phyloP scores from a whole-genome alignment of 2,113 vertebrate species.

The Eurypyga helias region DNA sequence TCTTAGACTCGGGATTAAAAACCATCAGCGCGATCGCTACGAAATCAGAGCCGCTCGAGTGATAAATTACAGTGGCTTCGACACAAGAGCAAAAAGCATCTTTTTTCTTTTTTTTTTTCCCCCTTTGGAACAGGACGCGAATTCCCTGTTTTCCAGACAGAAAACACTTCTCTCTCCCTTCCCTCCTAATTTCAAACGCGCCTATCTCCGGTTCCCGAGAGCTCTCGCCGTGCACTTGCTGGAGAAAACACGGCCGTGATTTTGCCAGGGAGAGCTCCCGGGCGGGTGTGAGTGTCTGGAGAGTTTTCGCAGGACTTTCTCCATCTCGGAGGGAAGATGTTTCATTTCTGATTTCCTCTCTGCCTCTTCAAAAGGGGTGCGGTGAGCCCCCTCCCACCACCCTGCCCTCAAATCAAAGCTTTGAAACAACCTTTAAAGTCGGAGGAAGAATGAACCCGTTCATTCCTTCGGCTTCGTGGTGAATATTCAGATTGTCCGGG shows the following conservation, averaged over 20 bases:
- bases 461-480: background rate
- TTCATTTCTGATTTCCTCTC: background rate
- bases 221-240: background rate
- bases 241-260: background rate
- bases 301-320: background rate
- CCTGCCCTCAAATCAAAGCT: background rate
- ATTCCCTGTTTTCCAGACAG: background rate
- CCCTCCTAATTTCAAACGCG: background rate
- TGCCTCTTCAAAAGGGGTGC: background rate
- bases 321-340: background rate
- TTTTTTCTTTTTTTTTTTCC: background rate
- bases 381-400: background rate
- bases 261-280: background rate
- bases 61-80: background rate
- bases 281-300: background rate
- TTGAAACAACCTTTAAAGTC: background rate
- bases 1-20: background rate
- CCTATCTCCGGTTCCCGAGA: background rate
- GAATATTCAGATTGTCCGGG: background rate
- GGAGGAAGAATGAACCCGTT: background rate
- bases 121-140: rapidly evolving
- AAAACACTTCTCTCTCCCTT: background rate
- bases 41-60: background rate
- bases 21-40: background rate
- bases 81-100: background rate